phyloP scores from a whole-genome alignment of 2,888 invertebrate species.

The Philereme transversata region DNA sequence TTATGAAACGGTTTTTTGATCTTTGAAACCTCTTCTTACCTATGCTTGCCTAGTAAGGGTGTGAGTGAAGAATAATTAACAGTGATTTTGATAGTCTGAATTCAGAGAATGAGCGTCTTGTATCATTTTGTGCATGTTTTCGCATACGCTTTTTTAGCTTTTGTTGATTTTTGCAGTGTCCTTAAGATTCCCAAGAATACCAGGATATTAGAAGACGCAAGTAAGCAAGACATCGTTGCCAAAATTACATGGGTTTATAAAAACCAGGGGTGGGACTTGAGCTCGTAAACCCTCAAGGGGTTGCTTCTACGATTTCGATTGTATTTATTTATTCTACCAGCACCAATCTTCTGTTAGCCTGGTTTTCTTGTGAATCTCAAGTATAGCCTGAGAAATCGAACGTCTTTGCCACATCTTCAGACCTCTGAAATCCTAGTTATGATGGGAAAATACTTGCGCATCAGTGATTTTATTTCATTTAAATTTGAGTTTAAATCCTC shows the following conservation, averaged over 20 bases:
- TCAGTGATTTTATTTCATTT: background rate
- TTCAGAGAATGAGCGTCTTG: background rate
- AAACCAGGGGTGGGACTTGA: too few relatives aligned
- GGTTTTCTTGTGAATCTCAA: slow-evolving; percentile 31
- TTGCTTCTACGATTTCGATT: too few relatives aligned
- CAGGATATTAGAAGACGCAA: slow-evolving; percentile 7
- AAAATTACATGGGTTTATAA: too few relatives aligned
- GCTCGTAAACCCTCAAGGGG: too few relatives aligned
- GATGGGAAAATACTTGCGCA: background rate
- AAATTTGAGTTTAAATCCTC: too few relatives aligned
- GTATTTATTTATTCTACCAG: too few relatives aligned
- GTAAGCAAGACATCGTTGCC: background rate
- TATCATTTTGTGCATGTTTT: slow-evolving; percentile 1
- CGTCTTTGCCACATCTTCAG: background rate
- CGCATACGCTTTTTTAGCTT: too few relatives aligned
- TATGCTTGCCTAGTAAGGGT: slow-evolving; percentile 22
- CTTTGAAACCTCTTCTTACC: background rate
- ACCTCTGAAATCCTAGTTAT: too few relatives aligned
- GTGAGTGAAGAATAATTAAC: slow-evolving; percentile 9
- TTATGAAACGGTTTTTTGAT: slow-evolving; percentile 4
- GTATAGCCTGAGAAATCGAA: slow-evolving; percentile 17
- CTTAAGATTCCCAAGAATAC: slow-evolving; percentile 12
- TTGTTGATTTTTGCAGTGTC: background rate
- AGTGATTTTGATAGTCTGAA: background rate
- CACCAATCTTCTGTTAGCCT: slow-evolving; percentile 31